Evolutionary conservation across 2,888 invertebrate species (phyloP).

Genomic region (Alcis repandata): DNA sequence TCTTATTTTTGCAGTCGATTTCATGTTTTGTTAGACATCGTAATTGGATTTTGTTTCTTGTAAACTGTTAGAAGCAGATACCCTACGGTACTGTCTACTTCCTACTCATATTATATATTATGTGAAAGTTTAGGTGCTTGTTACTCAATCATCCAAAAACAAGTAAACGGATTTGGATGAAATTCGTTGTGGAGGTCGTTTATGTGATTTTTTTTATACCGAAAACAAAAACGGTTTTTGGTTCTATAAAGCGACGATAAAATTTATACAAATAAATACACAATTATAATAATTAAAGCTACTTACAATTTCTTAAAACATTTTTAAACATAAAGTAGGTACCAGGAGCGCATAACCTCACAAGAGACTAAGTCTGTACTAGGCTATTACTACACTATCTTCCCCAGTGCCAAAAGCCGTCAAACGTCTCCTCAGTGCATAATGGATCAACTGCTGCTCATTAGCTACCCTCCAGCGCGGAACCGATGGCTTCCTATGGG

Average conservation of each 20-base stretch:
- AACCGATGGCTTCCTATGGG: conserved; percentile 26
- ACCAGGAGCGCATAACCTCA: conserved; percentile 3
- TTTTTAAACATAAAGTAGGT: background rate
- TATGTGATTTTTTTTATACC: no score
- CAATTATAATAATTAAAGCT: background rate
- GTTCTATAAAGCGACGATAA: no score
- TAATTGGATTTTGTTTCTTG: background rate
- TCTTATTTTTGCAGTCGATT: background rate
- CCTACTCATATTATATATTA: no score
- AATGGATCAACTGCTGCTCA: conserved; percentile 42
- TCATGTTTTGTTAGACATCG: background rate
- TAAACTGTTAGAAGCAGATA: background rate
- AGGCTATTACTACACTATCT: conserved; percentile 3
- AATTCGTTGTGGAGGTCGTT: no score
- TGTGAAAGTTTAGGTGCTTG: no score
- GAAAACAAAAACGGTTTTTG: no score
- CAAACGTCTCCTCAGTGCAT: conserved; percentile 42
- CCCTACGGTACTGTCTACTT: no score
- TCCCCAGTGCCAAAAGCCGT: conserved; percentile 12
- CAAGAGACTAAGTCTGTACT: background rate
- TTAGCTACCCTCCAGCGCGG: conserved; percentile 35
- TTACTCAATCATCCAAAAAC: no score
- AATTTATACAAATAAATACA: background rate
- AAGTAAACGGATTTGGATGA: no score
- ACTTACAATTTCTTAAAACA: no score